A percentile compares a stretch with the other conserved stretches of the same genome.
Conservation (phyloP, 2,888 invertebrate genomes). For the Glyphotaelius pellucidus region DNA sequence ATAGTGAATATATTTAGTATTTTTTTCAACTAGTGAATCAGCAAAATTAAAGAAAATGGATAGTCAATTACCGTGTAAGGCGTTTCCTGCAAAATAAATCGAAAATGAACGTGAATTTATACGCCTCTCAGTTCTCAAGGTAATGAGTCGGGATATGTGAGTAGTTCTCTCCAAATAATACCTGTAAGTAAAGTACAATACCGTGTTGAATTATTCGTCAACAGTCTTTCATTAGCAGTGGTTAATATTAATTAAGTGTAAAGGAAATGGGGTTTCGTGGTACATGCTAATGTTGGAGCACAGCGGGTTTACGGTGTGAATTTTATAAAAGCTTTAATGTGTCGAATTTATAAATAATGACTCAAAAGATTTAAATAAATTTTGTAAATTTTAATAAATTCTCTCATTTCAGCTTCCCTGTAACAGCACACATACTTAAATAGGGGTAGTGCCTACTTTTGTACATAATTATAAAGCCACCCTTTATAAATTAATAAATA, state of each 20-base stretch:
- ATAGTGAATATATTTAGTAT: no score
- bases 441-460: not conserved
- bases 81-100: no score
- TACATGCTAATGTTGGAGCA: not conserved
- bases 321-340: slow-evolving; percentile 2
- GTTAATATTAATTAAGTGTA: not conserved
- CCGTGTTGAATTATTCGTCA: slow-evolving; percentile 17
- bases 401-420: not conserved
- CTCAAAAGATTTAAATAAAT: not conserved
- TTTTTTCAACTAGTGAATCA: no score
- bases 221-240: slow-evolving; percentile 13
- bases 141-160: slow-evolving; percentile 27
- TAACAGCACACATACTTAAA: no score
- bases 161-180: slow-evolving; percentile 18
- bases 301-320: not conserved
- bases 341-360: not conserved
- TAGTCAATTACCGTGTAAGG: no score
- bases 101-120: not conserved
- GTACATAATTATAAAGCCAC: not conserved
- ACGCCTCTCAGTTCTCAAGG: not conserved
- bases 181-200: slow-evolving; percentile 7
- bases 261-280: not conserved
- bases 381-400: not conserved
- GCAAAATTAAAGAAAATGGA: no score
- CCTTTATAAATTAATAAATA: not conserved